Evolutionary conservation across 2,113 vertebrate species (phyloP).

Genomic region (Emberiza fucata): DNA sequence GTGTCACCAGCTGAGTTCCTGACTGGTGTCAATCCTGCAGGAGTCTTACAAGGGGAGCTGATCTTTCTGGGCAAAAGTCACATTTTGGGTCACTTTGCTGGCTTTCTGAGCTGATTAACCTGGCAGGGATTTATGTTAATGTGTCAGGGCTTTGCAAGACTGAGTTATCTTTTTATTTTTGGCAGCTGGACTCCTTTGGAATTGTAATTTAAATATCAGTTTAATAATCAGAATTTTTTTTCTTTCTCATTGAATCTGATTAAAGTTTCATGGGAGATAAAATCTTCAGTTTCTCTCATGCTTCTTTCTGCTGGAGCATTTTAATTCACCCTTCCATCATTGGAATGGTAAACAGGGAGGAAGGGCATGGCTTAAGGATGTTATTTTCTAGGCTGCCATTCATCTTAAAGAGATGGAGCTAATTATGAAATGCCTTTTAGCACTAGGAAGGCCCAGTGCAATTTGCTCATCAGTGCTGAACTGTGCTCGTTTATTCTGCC

Average conservation of each 20-base stretch:
- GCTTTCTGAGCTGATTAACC: neutral
- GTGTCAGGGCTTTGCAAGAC: neutral
- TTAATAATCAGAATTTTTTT: neutral
- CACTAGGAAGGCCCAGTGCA: neutral
- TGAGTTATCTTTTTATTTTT: neutral
- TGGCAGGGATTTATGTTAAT: neutral
- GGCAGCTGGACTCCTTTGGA: neutral
- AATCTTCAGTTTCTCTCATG: neutral
- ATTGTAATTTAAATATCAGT: neutral
- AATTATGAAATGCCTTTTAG: neutral
- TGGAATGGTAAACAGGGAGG: neutral
- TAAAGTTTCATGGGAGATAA: neutral
- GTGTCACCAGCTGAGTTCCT: neutral
- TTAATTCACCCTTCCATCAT: neutral
- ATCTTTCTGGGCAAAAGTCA: neutral
- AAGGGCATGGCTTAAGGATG: neutral
- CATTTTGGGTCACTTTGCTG: neutral
- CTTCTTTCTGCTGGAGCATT: neutral
- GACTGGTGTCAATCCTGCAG: neutral
- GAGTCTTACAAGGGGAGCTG: neutral
- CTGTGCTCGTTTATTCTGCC: neutral
- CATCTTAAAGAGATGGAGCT: neutral
- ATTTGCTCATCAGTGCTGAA: neutral
- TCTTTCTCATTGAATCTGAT: neutral
- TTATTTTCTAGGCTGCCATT: neutral